Percentiles rank a stretch among this genome's conserved stretches.
Evolutionary conservation across 2,797 vertebrate species (phyloP).

Genomic region (Philypnodon macrostomus): DNA sequence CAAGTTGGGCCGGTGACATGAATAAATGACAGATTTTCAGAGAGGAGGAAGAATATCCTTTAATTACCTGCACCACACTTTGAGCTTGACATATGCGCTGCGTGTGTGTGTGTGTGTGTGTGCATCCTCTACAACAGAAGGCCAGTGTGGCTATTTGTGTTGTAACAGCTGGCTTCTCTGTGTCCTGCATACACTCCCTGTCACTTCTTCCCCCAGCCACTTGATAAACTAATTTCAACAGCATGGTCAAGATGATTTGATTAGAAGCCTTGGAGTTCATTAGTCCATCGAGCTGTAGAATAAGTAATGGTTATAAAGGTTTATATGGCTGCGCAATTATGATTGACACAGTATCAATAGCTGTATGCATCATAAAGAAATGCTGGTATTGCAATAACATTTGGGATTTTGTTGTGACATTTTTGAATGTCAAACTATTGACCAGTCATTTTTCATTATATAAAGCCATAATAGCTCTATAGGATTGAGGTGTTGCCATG

Average conservation of each 20-base stretch:
- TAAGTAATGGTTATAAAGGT: not conserved
- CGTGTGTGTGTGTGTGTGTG: slow-evolving; percentile 3
- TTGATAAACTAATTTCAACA: slow-evolving; percentile 9
- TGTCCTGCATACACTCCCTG: slow-evolving; percentile 22
- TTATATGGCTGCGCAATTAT: not conserved
- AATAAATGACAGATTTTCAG: slow-evolving; percentile 16
- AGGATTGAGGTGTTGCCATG: too few relatives aligned
- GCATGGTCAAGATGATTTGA: slow-evolving; percentile 1
- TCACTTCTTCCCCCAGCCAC: slow-evolving; percentile 12
- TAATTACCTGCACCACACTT: slow-evolving; percentile 18
- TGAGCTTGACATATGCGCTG: slow-evolving; percentile 24
- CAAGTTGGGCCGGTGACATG: slow-evolving; percentile 8
- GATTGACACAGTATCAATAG: too few relatives aligned
- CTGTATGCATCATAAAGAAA: not conserved
- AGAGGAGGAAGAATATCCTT: slow-evolving; percentile 9
- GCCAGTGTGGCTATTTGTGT: slow-evolving; percentile 54
- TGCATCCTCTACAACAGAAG: slow-evolving; percentile 29
- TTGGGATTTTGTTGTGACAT: too few relatives aligned
- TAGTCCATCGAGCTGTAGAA: slow-evolving; percentile 1
- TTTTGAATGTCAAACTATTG: too few relatives aligned
- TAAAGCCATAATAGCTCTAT: too few relatives aligned
- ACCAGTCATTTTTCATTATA: too few relatives aligned
- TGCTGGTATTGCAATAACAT: not conserved
- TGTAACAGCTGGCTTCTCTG: slow-evolving; percentile 49
- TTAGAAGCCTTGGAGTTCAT: slow-evolving; percentile 3